These are phyloP conservation scores for Hydrolagus affinis DNA, from an alignment of 2,113 vertebrate species.

Conservation along the genomic window DNA sequence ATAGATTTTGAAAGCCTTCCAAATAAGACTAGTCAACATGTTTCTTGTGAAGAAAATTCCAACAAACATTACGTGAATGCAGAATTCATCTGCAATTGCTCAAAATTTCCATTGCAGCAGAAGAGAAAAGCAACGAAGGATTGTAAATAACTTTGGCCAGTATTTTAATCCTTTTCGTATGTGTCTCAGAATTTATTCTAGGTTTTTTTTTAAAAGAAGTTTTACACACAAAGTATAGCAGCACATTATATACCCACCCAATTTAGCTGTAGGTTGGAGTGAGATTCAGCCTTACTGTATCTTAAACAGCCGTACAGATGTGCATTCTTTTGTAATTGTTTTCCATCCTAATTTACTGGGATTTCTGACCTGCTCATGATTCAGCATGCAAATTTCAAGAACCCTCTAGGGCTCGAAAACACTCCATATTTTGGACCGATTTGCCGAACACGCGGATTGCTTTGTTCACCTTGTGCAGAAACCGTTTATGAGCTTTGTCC, in stretches of 20 bases:
- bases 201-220: constrained; percentile 3
- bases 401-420: constrained; percentile 37
- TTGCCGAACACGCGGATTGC: constrained; percentile 30
- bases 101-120: not conserved
- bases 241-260: not conserved
- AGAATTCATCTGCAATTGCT: not conserved
- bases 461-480: constrained; percentile 32
- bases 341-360: constrained; percentile 27
- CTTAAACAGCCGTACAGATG: constrained; percentile 28
- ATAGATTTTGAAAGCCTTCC: constrained; percentile 5
- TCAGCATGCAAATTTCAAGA: constrained; percentile 36
- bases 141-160: too few relatives aligned
- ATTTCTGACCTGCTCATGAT: constrained; percentile 29
- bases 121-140: not conserved
- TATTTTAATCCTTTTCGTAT: not conserved
- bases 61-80: too few relatives aligned
- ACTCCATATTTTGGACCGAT: constrained; percentile 36
- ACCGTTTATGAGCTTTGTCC: constrained; percentile 35
- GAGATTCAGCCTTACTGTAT: constrained; percentile 10
- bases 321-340: constrained; percentile 31
- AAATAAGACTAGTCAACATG: not conserved
- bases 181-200: not conserved
- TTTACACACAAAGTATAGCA: not conserved
- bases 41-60: not conserved
- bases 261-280: not conserved